These are phyloP conservation scores for Silurus lanzhouensis DNA, from an alignment of 2,797 vertebrate species.

Conservation along the genomic window DNA sequence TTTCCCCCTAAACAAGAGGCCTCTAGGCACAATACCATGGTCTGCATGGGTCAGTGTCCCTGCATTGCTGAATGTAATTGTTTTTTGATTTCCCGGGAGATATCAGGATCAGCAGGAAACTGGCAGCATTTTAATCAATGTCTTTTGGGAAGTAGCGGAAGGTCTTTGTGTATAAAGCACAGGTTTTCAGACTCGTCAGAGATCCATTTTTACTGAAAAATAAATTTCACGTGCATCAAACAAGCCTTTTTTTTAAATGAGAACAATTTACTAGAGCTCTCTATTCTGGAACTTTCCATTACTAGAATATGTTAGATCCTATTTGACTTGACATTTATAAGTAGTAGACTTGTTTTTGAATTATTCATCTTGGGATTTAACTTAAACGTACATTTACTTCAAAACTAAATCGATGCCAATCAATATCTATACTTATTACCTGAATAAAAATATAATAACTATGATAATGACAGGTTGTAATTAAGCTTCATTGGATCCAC, in stretches of 20 bases:
- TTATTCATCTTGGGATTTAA: neutral
- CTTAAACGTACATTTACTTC: neutral
- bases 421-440: neutral
- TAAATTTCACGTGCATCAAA: neutral
- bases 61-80: constrained; percentile 8
- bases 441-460: neutral
- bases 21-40: constrained; percentile 22
- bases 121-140: neutral
- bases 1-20: constrained; percentile 1
- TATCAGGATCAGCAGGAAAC: neutral
- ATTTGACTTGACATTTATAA: neutral
- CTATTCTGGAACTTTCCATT: neutral
- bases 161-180: neutral
- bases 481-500: neutral
- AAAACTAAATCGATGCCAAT: neutral
- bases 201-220: neutral
- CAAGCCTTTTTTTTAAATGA: neutral
- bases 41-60: constrained; percentile 21
- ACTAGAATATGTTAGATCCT: neutral
- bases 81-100: constrained; percentile 12
- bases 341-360: neutral
- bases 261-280: neutral
- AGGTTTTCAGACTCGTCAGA: neutral
- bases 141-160: neutral
- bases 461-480: neutral